These are phyloP conservation scores for Trichacis sp. DNA, from an alignment of 2,888 invertebrate species.

Conservation along the genomic window DNA sequence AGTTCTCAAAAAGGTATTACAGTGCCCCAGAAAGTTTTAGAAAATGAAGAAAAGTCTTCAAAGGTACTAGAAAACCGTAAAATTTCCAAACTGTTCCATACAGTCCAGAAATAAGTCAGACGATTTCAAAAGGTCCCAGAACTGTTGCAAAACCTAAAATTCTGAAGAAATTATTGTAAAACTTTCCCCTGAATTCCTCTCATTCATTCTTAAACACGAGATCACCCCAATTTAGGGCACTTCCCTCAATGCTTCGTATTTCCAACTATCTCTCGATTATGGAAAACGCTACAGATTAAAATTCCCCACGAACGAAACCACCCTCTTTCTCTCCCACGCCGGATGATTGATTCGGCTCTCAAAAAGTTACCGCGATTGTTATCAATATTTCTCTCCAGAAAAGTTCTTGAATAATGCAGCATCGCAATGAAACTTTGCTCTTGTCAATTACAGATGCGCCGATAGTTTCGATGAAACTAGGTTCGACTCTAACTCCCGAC, in stretches of 20 bases:
- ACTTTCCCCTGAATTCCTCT: too few relatives aligned
- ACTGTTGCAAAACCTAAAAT: too few relatives aligned
- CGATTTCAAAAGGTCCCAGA: too few relatives aligned
- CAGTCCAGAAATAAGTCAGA: too few relatives aligned
- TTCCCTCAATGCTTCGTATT: too few relatives aligned
- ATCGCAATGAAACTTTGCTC: neutral
- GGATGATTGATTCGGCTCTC: neutral
- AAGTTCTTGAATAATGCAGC: neutral
- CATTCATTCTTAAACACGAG: too few relatives aligned
- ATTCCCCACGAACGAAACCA: neutral
- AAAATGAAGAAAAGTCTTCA: neutral
- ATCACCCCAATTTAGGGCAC: too few relatives aligned
- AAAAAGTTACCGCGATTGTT: neutral
- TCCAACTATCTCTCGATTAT: neutral
- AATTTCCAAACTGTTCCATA: too few relatives aligned
- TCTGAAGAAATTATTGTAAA: too few relatives aligned
- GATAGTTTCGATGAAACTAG: conserved; percentile 83
- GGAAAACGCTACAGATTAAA: neutral
- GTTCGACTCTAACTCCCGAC: conserved; percentile 85
- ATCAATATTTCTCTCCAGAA: neutral
- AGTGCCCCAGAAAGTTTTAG: too few relatives aligned
- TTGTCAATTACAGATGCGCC: conserved; percentile 79
- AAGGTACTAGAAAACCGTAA: too few relatives aligned
- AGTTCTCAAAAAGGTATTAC: too few relatives aligned
- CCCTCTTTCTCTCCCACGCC: neutral